Evolutionary conservation across 2,797 vertebrate species (phyloP).

Genomic region (Falco naumanni): DNA sequence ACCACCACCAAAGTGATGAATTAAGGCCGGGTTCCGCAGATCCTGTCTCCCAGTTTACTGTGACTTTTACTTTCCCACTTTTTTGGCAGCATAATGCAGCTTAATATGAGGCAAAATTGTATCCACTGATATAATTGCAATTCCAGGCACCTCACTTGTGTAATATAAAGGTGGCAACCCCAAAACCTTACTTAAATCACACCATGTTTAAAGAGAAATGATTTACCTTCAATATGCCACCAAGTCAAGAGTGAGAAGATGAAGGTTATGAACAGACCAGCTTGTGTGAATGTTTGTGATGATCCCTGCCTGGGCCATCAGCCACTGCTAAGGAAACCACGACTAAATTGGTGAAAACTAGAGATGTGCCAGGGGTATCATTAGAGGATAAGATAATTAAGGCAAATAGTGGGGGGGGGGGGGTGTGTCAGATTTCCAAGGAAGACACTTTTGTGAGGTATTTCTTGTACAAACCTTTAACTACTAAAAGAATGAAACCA

Average conservation of each 20-base stretch:
- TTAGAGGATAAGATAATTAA: neutral
- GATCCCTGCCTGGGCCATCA: neutral
- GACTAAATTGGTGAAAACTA: neutral
- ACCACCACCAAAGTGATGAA: neutral
- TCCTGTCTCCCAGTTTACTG: neutral
- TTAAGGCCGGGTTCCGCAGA: neutral
- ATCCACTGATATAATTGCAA: neutral
- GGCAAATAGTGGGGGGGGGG: neutral
- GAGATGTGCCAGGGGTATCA: neutral
- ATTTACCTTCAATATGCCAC: neutral
- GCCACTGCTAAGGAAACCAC: neutral
- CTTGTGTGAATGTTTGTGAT: fast-evolving
- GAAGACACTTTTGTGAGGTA: neutral
- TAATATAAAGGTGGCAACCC: neutral
- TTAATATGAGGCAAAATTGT: neutral
- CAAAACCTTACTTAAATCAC: neutral
- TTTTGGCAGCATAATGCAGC: neutral
- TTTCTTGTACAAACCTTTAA: neutral
- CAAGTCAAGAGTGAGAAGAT: neutral
- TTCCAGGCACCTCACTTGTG: neutral
- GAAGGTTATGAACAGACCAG: fast-evolving
- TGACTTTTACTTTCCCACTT: neutral
- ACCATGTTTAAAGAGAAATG: neutral
- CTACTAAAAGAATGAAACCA: neutral
- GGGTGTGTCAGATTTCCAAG: neutral